Base-by-base conservation (phyloP, 2,797 vertebrate genomes). In the Pampus argenteus region DNA sequence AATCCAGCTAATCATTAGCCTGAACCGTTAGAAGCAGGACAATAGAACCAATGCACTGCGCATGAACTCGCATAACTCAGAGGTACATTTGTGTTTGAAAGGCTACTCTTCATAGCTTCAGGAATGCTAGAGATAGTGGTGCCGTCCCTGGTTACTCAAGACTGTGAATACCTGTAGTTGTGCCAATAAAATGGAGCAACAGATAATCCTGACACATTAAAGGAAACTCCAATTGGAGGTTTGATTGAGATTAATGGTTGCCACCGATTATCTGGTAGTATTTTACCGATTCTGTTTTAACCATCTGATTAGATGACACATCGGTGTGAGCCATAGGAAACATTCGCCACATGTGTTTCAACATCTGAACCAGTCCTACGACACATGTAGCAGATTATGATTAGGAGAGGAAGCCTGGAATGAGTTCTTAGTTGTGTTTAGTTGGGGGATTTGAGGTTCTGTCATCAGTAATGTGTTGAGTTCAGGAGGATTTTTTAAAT, bases 1-100 rank as follows among this genome's bases (percentile, higher is more conserved):
- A 74, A 78, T 70, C 64, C 3, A 17, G 80, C 56, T 87, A 83
- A 89, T 90, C 64, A 84, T 87, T 90, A 83, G 47, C 79, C 66
- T 15, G 54, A 59, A 75, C 66, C 3, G 67, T 85, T 82, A 47
- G 42, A 66, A 56, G 51, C 40, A 26, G 67, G 50, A 74, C 71
- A 69, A 69, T 62, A 25, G 59, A 48, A 55, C 29, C 58, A 15
- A 20, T 36, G 59, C 69, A 34, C 40, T 29, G 40, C 38, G 51
- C 9, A 23, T 65, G 74, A 68, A 73, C 31, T 20, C 0, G 31
- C 62, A 50, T 59, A 73, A 71, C 57, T 85, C 50, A 15, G 49
- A 67, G 1, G 11, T 57, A 61, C 2, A 0, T 62, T 74, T 34
- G 50, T 20, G 18, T 36, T 36, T 61, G 31, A 47, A 38, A 17